Evolutionary conservation across 2,797 vertebrate species (phyloP).

Genomic region (Eleutherodactylus coqui): DNA sequence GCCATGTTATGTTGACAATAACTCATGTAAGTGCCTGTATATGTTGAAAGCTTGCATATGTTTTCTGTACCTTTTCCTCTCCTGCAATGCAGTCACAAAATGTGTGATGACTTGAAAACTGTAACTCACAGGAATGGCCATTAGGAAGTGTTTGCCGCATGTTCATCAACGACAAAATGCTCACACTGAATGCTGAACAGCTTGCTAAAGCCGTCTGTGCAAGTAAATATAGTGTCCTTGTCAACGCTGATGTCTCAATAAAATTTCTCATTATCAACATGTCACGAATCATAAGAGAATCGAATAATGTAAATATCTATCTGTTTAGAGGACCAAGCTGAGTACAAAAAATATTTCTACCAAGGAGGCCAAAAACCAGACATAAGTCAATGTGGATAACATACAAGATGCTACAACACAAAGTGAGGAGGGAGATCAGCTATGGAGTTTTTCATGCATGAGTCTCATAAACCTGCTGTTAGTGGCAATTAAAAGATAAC

Average conservation of each 20-base stretch:
- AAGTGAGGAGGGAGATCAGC: not conserved
- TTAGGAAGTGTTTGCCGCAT: not conserved
- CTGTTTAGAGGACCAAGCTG: not conserved
- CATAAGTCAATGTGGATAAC: not conserved
- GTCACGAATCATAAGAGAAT: slow-evolving; percentile 14
- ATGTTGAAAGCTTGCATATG: no score
- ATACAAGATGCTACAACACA: not conserved
- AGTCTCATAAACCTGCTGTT: not conserved
- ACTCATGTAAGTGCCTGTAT: not conserved
- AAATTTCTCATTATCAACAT: slow-evolving; percentile 3
- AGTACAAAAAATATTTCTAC: not conserved
- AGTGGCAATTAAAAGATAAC: slow-evolving; percentile 46
- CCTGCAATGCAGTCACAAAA: not conserved
- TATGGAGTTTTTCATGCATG: not conserved
- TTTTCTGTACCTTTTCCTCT: not conserved
- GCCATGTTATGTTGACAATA: not conserved
- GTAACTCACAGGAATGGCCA: not conserved
- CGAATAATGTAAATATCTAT: slow-evolving; percentile 19
- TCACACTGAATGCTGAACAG: not conserved
- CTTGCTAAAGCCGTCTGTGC: not conserved
- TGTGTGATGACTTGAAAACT: not conserved
- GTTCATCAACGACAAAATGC: not conserved
- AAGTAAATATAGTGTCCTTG: not conserved
- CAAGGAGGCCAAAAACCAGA: not conserved
- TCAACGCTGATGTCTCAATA: not conserved